These are phyloP conservation scores for Drosophila ogumai DNA, from an alignment of 1,140 invertebrate species.

Conservation along the genomic window DNA sequence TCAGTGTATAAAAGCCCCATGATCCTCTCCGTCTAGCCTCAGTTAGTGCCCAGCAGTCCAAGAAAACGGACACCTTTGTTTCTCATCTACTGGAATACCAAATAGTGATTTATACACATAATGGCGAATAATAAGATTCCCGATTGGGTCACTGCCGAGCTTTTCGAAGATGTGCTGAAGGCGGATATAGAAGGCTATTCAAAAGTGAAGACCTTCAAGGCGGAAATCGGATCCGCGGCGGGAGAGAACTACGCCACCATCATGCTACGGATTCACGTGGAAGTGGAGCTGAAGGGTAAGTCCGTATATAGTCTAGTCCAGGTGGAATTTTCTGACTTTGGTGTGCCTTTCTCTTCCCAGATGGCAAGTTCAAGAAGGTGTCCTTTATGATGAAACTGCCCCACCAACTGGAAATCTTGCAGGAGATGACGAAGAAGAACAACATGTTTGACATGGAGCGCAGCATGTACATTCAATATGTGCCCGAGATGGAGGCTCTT, in stretches of 20 bases:
- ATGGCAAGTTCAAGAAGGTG: slow-evolving; percentile 55
- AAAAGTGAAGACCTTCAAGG: slow-evolving; percentile 63
- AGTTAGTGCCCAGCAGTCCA: neutral
- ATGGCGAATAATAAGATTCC: slow-evolving; percentile 48
- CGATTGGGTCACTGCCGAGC: slow-evolving; percentile 60
- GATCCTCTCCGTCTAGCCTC: neutral
- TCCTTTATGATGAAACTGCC: slow-evolving; percentile 68
- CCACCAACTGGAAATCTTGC: slow-evolving; percentile 42
- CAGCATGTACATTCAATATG: slow-evolving; percentile 52
- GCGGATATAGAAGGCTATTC: slow-evolving; percentile 44
- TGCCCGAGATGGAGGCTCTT: slow-evolving; percentile 70
- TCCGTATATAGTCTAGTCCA: neutral
- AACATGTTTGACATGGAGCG: slow-evolving; percentile 64
- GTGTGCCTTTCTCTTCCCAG: slow-evolving; percentile 12
- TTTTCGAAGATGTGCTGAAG: slow-evolving; percentile 63
- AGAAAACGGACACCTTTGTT: neutral
- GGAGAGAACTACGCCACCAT: slow-evolving; percentile 74
- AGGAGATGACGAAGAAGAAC: slow-evolving; percentile 39
- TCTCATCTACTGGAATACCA: neutral
- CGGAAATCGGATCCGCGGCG: slow-evolving; percentile 37
- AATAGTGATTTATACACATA: neutral
- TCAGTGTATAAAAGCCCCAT: neutral
- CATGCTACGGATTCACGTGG: slow-evolving; percentile 61
- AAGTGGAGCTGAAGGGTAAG: slow-evolving; percentile 65
- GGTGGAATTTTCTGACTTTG: neutral